These are phyloP conservation scores for Sycophila sp. DNA, from an alignment of 1,140 invertebrate genomes.

Conservation along the genomic window DNA sequence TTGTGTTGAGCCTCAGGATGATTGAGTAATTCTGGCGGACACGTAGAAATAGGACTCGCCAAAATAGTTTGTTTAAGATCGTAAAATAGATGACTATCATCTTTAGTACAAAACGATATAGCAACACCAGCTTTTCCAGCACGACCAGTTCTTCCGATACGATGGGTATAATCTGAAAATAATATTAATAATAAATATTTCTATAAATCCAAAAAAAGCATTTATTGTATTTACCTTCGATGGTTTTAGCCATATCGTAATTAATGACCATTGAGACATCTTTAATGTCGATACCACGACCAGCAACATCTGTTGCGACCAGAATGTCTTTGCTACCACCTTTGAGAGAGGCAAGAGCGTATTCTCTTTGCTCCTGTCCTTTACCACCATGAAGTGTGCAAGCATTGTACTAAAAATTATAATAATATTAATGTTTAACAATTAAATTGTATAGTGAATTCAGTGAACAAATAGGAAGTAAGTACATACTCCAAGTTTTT, in stretches of 20 bases:
- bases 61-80: conserved; percentile 95
- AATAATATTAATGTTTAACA: conserved; percentile 39
- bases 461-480: not conserved
- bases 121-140: conserved; percentile 97
- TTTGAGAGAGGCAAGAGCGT: conserved; percentile 95
- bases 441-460: not conserved
- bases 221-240: conserved; percentile 77
- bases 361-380: conserved; percentile 99
- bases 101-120: conserved; percentile 96
- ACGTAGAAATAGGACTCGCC: conserved; percentile 91
- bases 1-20: conserved; percentile 99
- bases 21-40: conserved; percentile 96
- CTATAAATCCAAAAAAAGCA: not conserved
- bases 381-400: conserved; percentile 99
- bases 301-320: conserved; percentile 99
- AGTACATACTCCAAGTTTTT: conserved; percentile 88
- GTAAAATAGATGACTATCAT: conserved; percentile 95
- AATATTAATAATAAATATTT: conserved; percentile 3
- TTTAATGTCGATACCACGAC: conserved; percentile 99
- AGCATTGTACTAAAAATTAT: conserved; percentile 81
- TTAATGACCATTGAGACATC: conserved; percentile 99
- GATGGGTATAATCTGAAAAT: conserved; percentile 94
- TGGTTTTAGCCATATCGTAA: conserved; percentile 99
- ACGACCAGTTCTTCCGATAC: conserved; percentile 98
- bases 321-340: conserved; percentile 95